phyloP scores from a whole-genome alignment of 2,888 invertebrate species.

The Lamellibrachia columna region DNA sequence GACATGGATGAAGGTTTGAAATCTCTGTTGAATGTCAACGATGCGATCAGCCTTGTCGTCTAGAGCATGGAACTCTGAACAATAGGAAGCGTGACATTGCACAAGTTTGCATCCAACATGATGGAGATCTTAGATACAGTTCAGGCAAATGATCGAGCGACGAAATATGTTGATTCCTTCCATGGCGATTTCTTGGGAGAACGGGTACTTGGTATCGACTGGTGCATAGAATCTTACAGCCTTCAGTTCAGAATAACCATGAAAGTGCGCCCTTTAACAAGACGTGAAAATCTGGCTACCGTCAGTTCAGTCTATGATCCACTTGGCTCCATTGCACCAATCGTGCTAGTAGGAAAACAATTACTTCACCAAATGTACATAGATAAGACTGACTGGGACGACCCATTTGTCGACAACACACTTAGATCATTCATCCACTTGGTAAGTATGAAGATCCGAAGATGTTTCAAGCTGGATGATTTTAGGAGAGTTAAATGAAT shows the following conservation, averaged over 20 bases:
- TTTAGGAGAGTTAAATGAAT: constrained; percentile 34
- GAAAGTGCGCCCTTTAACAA: constrained; percentile 37
- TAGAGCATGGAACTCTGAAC: background rate
- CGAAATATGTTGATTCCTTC: background rate
- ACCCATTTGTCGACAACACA: constrained; percentile 31
- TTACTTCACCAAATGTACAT: constrained; percentile 41
- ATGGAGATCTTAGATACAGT: constrained; percentile 16
- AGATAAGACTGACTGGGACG: constrained; percentile 40
- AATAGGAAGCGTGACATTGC: constrained; percentile 26
- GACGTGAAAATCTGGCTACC: constrained; percentile 41
- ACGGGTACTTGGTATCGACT: constrained; percentile 35
- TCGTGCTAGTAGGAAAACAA: constrained; percentile 39
- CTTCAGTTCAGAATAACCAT: constrained; percentile 41
- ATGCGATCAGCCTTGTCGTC: constrained; percentile 23
- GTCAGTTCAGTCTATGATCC: constrained; percentile 44
- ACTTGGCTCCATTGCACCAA: constrained; percentile 42
- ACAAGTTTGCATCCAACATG: constrained; percentile 30
- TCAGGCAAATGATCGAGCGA: background rate
- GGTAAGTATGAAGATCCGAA: background rate
- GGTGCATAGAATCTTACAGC: constrained; percentile 43
- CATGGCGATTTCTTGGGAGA: background rate
- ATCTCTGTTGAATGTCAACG: constrained; percentile 19
- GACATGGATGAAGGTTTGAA: constrained; percentile 32
- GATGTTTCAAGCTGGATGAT: constrained; percentile 34
- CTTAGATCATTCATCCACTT: background rate